These are phyloP conservation scores for Scyliorhinus canicula DNA, from an alignment of 2,797 vertebrate genomes.

Conservation along the genomic window DNA sequence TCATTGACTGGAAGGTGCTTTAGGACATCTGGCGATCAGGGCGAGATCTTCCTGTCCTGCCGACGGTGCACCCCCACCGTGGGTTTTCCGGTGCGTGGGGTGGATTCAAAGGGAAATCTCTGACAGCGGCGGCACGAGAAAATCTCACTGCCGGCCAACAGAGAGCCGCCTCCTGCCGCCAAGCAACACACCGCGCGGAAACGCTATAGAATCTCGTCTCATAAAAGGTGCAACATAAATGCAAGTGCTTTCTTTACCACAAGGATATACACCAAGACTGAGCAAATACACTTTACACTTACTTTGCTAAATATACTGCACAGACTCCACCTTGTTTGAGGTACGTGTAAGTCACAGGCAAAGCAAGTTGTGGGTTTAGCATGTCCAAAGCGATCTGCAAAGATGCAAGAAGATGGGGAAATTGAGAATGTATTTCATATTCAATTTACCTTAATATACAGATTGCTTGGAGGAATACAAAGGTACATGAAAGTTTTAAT, in stretches of 20 bases:
- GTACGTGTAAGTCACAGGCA: constrained; percentile 62
- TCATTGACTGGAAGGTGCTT: neutral
- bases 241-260: neutral
- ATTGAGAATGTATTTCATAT: neutral
- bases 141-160: too few relatives aligned
- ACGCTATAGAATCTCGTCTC: too few relatives aligned
- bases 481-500: neutral
- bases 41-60: too few relatives aligned
- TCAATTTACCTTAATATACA: neutral
- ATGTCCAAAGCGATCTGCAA: constrained; percentile 76
- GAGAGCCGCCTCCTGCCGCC: too few relatives aligned
- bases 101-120: too few relatives aligned
- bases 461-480: neutral
- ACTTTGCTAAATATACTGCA: constrained; percentile 81
- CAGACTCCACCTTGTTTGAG: constrained; percentile 77
- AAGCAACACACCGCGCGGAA: too few relatives aligned
- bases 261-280: neutral
- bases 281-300: constrained; percentile 47
- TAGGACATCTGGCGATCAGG: neutral
- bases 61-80: too few relatives aligned
- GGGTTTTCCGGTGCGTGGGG: too few relatives aligned
- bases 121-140: too few relatives aligned
- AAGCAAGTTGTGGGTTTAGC: constrained; percentile 70
- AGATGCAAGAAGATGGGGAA: constrained; percentile 42
- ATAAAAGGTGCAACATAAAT: neutral